Percentiles rank a stretch among this genome's conserved stretches.
phyloP scores from a whole-genome alignment of 2,113 vertebrate species.

The Hippolais icterina region DNA sequence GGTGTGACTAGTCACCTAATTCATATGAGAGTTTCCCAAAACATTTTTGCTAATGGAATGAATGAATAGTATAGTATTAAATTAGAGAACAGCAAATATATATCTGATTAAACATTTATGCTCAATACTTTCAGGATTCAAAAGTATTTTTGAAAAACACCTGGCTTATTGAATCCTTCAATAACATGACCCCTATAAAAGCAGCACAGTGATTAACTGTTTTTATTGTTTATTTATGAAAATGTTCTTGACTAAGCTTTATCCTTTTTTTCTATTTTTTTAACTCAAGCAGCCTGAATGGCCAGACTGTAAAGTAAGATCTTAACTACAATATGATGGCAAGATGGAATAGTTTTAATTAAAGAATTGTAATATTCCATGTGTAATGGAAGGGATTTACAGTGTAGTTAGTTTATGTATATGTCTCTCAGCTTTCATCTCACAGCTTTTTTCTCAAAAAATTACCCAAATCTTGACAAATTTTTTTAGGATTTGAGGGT shows the following conservation, averaged over 20 bases:
- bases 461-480: neutral
- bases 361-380: neutral
- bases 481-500: neutral
- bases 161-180: neutral
- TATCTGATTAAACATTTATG: neutral
- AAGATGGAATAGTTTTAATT: neutral
- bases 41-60: neutral
- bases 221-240: slow-evolving; percentile 9
- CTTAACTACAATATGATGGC: neutral
- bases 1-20: neutral
- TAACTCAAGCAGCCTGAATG: neutral
- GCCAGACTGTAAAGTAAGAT: neutral
- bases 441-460: neutral
- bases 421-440: neutral
- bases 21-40: neutral
- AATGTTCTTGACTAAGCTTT: neutral
- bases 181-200: neutral
- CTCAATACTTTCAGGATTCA: neutral
- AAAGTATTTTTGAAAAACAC: neutral
- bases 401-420: neutral
- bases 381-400: neutral
- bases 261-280: neutral
- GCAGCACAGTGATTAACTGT: neutral
- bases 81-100: neutral
- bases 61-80: neutral